Base-by-base conservation (phyloP, 2,797 vertebrate species). In the Chrysocyon brachyurus region DNA sequence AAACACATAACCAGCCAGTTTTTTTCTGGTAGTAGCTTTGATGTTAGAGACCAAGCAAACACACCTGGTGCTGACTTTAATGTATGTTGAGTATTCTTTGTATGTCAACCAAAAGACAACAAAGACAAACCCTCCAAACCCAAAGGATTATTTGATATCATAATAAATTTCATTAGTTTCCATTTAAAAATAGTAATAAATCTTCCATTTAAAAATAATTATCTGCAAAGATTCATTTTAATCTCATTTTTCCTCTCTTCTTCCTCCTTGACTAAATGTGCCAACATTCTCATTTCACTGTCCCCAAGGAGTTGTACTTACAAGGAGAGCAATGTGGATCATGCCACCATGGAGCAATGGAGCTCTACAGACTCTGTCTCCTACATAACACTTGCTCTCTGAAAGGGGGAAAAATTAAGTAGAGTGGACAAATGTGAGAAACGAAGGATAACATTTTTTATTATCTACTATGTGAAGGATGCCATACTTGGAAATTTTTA, bases 301-400 rank as follows among this genome's bases (percentile, higher is more conserved):
- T 73, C 5, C 14, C 12, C 11, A 66, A 12, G 0, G 12, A 16
- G 4, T 66, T 81, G 0, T 21, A 6, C 52, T 52, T 68, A 75
- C 3, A 40, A 78, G 2, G n/a, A 83, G 89, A 94, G 33, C 3
- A 72, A 46, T 40, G 1, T 57, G 24, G 66, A 52, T 36, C 7
- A 21, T 8, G 19, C 52, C 3, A 72, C 1, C 0, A 73, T 31
- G 14, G 4, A 81, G 2, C 21, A 31, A 9, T 1, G 12, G 0
- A n/a, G 5, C n/a, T 49, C 0, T 1, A 12, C 0, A 36, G 31
- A 17, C 9, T 49, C 16, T 31, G 11, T 24, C 0, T 40, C 16
- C 6, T 81, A n/a, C 19, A 59, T 19, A 49, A 17, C 2, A 5
- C 15, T n/a, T 61, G 22, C 19, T 5, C 12, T 64, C 12, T 19